Base-by-base conservation (phyloP, 2,888 invertebrate genomes). In the Acleris cristana region DNA sequence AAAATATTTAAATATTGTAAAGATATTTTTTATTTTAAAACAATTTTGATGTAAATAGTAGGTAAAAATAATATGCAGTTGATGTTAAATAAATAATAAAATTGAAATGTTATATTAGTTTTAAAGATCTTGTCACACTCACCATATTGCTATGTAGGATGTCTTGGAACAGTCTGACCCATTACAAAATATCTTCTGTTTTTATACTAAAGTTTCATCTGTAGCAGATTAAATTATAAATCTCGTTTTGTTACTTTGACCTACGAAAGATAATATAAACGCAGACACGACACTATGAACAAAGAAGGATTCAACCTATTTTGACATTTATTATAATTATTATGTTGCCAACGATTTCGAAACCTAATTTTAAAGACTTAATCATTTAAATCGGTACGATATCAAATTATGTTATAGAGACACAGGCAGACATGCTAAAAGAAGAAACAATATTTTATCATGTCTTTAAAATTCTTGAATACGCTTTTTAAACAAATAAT, bases 61-160 rank as follows among this genome's bases (percentile, higher is more conserved):
- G 12, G 3, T 40, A 40, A 14, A 14, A 40, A 10, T 14, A 40
- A 14, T 40, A 40, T 4, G 1, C 4, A 14, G 40, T 40, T 40
- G 4, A 40, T 14, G 1, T 14, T 14, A 40, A 40, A 12, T 34
- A 3, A 12, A 4, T 14, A 3, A 26, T 19, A n/a, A 48, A 44
- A 30, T 52, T 1, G 1, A 18, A 16, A 48, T 48, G 1, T 14
- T 14, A 14, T 14, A 16, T 48, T 48, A 6, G 2, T 48, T 48
- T 18, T 52, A 52, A 44, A 44, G 45, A 56, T 40, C 7, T 40
- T 34, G 16, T 55, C n/a, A 26, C 5, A 51, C 61, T 66, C 44
- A 66, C 66, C 66, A 66, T 66, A 18, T 66, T 66, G 64, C 58
- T 66, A 62, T 60, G 60, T 61, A 61, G 66, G 61, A 61, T 30